phyloP scores from a whole-genome alignment of 2,888 invertebrate species.

The Ctena decussata region DNA sequence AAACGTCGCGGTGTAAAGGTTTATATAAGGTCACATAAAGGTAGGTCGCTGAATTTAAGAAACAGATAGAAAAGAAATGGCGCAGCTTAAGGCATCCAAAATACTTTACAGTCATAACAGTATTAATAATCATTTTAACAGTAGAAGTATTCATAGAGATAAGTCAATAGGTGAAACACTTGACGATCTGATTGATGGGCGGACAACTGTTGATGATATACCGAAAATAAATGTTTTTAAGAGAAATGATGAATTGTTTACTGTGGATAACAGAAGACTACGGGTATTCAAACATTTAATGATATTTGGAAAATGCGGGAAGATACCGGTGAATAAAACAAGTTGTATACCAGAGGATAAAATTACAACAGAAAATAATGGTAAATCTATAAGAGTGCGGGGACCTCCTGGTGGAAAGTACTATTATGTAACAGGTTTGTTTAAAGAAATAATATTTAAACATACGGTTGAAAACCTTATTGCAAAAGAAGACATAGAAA shows the following conservation, averaged over 20 bases:
- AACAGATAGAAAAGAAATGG: no score
- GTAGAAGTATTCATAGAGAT: background rate
- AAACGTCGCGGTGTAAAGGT: no score
- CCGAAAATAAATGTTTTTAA: background rate
- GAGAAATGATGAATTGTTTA: slow-evolving; percentile 13
- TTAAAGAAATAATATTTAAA: no score
- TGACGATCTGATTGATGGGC: background rate
- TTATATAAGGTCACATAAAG: no score
- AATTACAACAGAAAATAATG: slow-evolving; percentile 2
- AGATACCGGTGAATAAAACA: background rate
- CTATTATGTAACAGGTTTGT: background rate
- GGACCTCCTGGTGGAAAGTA: background rate
- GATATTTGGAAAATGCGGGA: background rate
- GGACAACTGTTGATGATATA: background rate
- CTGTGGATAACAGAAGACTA: slow-evolving; percentile 17
- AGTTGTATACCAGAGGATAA: background rate
- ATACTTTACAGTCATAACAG: background rate
- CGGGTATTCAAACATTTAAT: slow-evolving; percentile 14
- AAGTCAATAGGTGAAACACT: background rate
- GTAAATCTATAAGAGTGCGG: background rate
- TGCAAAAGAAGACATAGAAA: no score
- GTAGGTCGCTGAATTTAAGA: no score
- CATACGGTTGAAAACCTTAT: no score
- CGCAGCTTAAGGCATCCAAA: no score
- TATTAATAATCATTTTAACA: background rate